A percentile compares a stretch with the other conserved stretches of the same genome.
Evolutionary conservation across 1,140 invertebrate species (phyloP).

Genomic region (Neomicropteryx cornuta): DNA sequence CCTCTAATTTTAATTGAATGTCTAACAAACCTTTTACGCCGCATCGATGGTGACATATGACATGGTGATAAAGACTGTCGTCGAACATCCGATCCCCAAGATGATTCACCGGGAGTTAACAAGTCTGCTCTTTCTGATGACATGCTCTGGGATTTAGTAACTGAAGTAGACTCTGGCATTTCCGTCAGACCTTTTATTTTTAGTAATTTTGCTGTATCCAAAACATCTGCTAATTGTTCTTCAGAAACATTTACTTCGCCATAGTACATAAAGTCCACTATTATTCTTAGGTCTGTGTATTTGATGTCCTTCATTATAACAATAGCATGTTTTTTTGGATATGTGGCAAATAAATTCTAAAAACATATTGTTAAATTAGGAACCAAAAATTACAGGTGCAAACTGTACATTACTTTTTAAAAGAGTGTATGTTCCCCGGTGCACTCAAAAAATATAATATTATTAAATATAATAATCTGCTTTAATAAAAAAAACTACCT

Average conservation of each 20-base stretch:
- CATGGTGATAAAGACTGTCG: constrained; percentile 34
- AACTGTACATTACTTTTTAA: no score
- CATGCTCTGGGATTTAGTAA: constrained; percentile 52
- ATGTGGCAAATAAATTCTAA: constrained; percentile 64
- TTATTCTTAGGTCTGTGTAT: constrained; percentile 72
- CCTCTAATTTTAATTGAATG: no score
- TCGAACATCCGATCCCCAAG: constrained; percentile 31
- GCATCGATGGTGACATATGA: constrained; percentile 20
- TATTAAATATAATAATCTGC: no score
- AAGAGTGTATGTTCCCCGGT: no score
- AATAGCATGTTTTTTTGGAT: constrained; percentile 78
- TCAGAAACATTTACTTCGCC: constrained; percentile 85
- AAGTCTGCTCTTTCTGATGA: constrained; percentile 33
- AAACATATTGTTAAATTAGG: constrained; percentile 21
- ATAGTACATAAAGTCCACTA: constrained; percentile 89
- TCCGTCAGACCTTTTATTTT: constrained; percentile 81
- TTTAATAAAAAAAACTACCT: no score
- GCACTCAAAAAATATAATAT: no score
- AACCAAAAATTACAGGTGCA: no score
- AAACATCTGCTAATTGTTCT: constrained; percentile 72
- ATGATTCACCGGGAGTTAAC: constrained; percentile 34
- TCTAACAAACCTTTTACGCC: constrained; percentile 21
- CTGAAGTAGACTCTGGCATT: constrained; percentile 60
- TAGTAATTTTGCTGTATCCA: constrained; percentile 78
- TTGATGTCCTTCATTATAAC: constrained; percentile 84